Conservation (phyloP, 2,888 invertebrate species). For the Ctena decussata region DNA sequence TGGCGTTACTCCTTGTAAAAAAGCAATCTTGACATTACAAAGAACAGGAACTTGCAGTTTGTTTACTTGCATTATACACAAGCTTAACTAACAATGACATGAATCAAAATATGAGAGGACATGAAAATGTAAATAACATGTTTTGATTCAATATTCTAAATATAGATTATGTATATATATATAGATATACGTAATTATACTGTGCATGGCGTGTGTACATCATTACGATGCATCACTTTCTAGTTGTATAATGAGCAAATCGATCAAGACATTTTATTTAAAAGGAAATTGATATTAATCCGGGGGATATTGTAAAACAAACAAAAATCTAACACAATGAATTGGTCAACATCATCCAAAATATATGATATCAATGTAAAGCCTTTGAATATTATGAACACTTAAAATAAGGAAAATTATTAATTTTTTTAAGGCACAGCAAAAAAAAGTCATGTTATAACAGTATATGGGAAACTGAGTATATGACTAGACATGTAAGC, state of each 20-base stretch:
- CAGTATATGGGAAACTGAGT: conserved; percentile 73
- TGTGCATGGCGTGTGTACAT: conserved; percentile 24
- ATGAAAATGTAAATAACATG: conserved; percentile 69
- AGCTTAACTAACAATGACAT: conserved; percentile 6
- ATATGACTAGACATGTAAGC: conserved; percentile 76
- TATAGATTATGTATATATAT: conserved; percentile 67
- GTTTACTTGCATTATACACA: not conserved
- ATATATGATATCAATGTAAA: conserved; percentile 79
- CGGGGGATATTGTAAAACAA: conserved; percentile 46
- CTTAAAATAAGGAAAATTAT: conserved; percentile 76
- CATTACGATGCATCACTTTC: conserved; percentile 15
- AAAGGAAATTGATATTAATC: conserved; percentile 39
- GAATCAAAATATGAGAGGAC: conserved; percentile 24
- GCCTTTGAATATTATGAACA: conserved; percentile 79
- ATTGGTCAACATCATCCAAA: conserved; percentile 80
- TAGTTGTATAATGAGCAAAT: conserved; percentile 63
- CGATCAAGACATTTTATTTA: not conserved
- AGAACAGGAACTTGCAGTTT: too few species aligned
- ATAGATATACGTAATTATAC: conserved; percentile 61
- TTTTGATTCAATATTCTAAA: conserved; percentile 72
- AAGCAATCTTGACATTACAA: too few species aligned
- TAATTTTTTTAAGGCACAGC: conserved; percentile 85
- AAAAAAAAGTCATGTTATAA: conserved; percentile 82
- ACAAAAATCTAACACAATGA: conserved; percentile 62
- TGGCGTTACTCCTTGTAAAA: too few species aligned